phyloP scores from a whole-genome alignment of 2,888 invertebrate genomes.

The Antitype chi region DNA sequence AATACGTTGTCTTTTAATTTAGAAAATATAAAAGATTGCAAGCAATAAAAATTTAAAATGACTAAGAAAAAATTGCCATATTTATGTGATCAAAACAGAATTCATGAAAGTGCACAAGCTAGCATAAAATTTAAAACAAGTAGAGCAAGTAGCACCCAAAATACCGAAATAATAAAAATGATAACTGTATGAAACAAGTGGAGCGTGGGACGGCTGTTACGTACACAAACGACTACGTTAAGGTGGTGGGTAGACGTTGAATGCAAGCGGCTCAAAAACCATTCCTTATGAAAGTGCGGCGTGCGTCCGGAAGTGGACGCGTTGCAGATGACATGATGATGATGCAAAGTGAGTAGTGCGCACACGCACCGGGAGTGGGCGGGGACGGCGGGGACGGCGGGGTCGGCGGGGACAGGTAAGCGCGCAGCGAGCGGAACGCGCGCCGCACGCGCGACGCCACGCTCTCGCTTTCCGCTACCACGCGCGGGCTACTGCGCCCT shows the following conservation, averaged over 20 bases:
- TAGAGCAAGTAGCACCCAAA: slow-evolving; percentile 23
- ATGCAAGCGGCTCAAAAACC: slow-evolving; percentile 47
- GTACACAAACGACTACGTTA: slow-evolving; percentile 32
- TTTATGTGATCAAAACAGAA: background rate
- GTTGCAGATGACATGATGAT: slow-evolving; percentile 40
- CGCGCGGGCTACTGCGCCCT: slow-evolving; percentile 68
- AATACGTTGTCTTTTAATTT: background rate
- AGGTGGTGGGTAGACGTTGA: slow-evolving; percentile 24
- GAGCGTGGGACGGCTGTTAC: slow-evolving; percentile 27
- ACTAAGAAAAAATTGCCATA: slow-evolving; percentile 15
- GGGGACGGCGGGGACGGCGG: slow-evolving; percentile 68
- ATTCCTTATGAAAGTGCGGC: slow-evolving; percentile 40
- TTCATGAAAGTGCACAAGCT: slow-evolving; percentile 25
- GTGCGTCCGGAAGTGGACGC: slow-evolving; percentile 29
- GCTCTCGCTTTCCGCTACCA: slow-evolving; percentile 61
- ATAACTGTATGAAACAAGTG: slow-evolving; percentile 33
- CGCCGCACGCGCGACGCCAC: slow-evolving; percentile 84
- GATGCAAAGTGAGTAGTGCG: slow-evolving; percentile 66
- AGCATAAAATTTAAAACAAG: slow-evolving; percentile 7
- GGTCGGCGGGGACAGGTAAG: slow-evolving; percentile 71
- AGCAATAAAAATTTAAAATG: slow-evolving; percentile 10
- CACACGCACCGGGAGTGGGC: slow-evolving; percentile 78
- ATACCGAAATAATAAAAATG: slow-evolving; percentile 23
- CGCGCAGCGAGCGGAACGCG: slow-evolving; percentile 83
- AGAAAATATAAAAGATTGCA: background rate